Percentiles rank a stretch among this genome's conserved stretches.
Conservation (phyloP, 2,113 vertebrate species). For the Epinephelus moara region DNA sequence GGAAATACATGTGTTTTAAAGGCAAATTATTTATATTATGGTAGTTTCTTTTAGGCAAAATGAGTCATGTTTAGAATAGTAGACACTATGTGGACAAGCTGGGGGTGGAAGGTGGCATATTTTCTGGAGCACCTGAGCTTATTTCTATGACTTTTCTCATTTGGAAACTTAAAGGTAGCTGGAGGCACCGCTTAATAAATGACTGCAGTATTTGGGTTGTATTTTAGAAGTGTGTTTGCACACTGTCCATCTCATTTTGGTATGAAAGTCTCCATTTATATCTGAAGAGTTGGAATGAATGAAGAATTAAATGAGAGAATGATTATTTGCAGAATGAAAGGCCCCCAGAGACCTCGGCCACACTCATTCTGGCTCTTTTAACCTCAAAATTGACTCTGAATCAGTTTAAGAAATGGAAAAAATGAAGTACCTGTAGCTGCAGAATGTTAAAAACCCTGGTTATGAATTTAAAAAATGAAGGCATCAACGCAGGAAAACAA, state of each 20-base stretch:
- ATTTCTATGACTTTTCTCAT: slow-evolving; percentile 30
- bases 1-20: background rate
- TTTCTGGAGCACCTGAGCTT: background rate
- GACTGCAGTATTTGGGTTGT: background rate
- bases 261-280: slow-evolving; percentile 19
- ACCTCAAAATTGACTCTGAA: background rate
- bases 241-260: background rate
- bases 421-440: background rate
- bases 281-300: slow-evolving; percentile 11
- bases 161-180: background rate
- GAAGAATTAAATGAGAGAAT: background rate
- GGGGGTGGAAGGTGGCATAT: background rate
- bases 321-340: background rate
- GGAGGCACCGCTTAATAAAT: slow-evolving; percentile 4
- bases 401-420: background rate
- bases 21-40: background rate
- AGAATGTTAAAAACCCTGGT: background rate
- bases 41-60: background rate
- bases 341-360: background rate
- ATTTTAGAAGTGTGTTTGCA: slow-evolving; percentile 1
- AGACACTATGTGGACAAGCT: background rate
- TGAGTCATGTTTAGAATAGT: background rate
- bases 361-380: background rate
- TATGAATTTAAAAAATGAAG: background rate
- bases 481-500: background rate